phyloP scores from a whole-genome alignment of 2,113 vertebrate genomes.

The Cairina moschata region DNA sequence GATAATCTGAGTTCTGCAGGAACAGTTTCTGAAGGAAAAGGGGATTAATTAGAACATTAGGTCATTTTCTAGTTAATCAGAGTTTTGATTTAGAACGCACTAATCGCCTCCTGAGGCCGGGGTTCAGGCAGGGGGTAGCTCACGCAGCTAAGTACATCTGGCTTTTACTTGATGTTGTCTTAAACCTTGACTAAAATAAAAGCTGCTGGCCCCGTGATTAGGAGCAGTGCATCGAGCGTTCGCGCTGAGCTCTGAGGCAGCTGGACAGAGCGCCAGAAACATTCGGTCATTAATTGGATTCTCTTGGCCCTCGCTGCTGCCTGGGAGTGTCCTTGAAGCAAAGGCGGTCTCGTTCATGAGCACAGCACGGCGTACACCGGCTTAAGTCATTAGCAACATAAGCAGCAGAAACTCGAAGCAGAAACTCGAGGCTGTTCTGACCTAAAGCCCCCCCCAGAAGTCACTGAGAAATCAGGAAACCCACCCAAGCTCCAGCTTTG shows the following conservation, averaged over 20 bases:
- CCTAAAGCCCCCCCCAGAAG: not conserved
- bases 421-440: not conserved
- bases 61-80: not conserved
- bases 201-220: not conserved
- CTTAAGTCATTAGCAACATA: not conserved
- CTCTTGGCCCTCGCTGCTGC: not conserved
- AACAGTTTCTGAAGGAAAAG: not conserved
- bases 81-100: not conserved
- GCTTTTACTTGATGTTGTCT: not conserved
- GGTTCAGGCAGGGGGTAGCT: conserved; percentile 16
- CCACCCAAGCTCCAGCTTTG: not conserved
- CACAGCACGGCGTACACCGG: not conserved
- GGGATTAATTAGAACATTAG: not conserved
- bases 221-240: not conserved
- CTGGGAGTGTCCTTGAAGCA: not conserved
- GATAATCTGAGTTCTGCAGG: not conserved
- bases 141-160: not conserved
- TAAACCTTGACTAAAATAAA: not conserved
- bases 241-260: not conserved
- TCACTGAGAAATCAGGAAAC: not conserved
- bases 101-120: not conserved
- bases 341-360: not conserved
- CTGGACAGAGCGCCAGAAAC: not conserved
- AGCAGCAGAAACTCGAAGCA: not conserved
- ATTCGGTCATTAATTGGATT: conserved; percentile 14